These are phyloP conservation scores for Drosophila kohkoa DNA, from an alignment of 1,140 invertebrate species.

Conservation along the genomic window DNA sequence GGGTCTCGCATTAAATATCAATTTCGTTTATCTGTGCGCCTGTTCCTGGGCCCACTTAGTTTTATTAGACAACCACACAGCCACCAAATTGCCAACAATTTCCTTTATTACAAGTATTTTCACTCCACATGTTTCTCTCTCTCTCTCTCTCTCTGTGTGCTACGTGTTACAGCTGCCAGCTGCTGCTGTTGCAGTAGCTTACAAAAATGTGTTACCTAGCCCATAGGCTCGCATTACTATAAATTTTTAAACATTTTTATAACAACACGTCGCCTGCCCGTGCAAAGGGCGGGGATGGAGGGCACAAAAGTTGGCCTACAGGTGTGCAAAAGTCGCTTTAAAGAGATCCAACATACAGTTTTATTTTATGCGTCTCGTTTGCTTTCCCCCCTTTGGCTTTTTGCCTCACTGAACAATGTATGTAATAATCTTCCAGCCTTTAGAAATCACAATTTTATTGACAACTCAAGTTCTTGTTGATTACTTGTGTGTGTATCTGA, in stretches of 20 bases:
- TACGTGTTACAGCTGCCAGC: slow-evolving; percentile 49
- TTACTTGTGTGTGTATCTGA: slow-evolving; percentile 69
- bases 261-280: slow-evolving; percentile 7
- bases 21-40: slow-evolving; percentile 73
- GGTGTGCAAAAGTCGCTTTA: slow-evolving; percentile 71
- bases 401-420: slow-evolving; percentile 52
- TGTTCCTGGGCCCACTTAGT: slow-evolving; percentile 69
- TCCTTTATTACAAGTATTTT: slow-evolving; percentile 73
- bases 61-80: slow-evolving; percentile 73
- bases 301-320: slow-evolving; percentile 45
- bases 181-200: slow-evolving; percentile 58
- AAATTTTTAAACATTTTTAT: slow-evolving; percentile 68
- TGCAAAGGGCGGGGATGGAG: neutral
- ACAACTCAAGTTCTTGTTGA: slow-evolving; percentile 82
- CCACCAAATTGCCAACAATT: slow-evolving; percentile 77
- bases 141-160: slow-evolving; percentile 7
- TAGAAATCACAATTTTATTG: slow-evolving; percentile 84
- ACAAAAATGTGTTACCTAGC: slow-evolving; percentile 64
- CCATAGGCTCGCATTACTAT: slow-evolving; percentile 74
- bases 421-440: slow-evolving; percentile 75
- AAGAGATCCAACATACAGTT: slow-evolving; percentile 29
- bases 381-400: slow-evolving; percentile 26
- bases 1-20: slow-evolving; percentile 74
- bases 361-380: slow-evolving; percentile 55
- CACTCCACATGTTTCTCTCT: slow-evolving; percentile 10